These are phyloP conservation scores for Idaea biselata DNA, from an alignment of 2,888 invertebrate species.

Conservation along the genomic window DNA sequence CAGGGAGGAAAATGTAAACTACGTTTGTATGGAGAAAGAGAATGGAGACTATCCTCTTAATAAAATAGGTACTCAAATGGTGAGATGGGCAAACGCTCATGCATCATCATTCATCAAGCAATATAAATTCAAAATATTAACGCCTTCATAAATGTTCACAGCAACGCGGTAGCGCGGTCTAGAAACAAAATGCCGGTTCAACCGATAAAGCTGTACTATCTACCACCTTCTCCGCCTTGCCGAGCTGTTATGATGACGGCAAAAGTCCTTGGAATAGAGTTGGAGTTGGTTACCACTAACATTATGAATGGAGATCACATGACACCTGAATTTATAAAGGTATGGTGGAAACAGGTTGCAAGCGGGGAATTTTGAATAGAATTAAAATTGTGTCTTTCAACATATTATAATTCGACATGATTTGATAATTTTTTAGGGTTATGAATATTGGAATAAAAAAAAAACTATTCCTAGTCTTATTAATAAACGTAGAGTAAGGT, in stretches of 20 bases:
- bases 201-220: constrained; percentile 82
- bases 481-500: too few relatives aligned
- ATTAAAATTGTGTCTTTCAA: too few relatives aligned
- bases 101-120: neutral
- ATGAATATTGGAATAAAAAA: too few relatives aligned
- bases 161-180: constrained; percentile 70
- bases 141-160: constrained; percentile 31
- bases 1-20: too few relatives aligned
- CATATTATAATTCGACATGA: too few relatives aligned
- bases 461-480: too few relatives aligned
- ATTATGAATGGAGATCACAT: constrained; percentile 81
- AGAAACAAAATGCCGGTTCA: constrained; percentile 64
- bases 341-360: constrained; percentile 34
- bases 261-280: constrained; percentile 81
- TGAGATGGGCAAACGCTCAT: too few relatives aligned
- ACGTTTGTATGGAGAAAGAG: too few relatives aligned
- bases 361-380: neutral
- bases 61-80: too few relatives aligned
- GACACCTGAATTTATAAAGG: constrained; percentile 84
- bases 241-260: constrained; percentile 83
- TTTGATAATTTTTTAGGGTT: too few relatives aligned
- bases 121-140: constrained; percentile 1
- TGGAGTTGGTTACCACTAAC: constrained; percentile 82
- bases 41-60: too few relatives aligned
- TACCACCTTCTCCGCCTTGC: constrained; percentile 83